These are phyloP conservation scores for Poeciliopsis gracilis DNA, from an alignment of 2,797 vertebrate genomes.

Conservation along the genomic window DNA sequence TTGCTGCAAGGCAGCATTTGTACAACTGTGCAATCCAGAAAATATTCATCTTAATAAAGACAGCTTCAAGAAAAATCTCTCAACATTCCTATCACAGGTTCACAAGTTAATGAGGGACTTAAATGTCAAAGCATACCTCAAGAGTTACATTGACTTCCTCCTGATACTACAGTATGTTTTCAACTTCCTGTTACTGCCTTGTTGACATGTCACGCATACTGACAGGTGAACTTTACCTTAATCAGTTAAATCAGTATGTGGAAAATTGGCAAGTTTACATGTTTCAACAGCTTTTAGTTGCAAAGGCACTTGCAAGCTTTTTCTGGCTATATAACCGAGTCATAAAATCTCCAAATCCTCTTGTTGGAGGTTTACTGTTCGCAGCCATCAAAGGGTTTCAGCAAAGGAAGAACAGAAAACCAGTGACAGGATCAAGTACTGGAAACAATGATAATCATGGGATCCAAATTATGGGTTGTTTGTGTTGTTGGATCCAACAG, in stretches of 20 bases:
- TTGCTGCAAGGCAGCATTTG: background rate
- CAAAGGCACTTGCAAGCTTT: background rate
- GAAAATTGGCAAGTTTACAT: background rate
- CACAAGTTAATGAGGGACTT: background rate
- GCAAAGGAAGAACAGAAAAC: background rate
- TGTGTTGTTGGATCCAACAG: background rate
- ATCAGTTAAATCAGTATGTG: background rate
- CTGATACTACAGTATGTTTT: background rate
- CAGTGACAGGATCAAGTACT: background rate
- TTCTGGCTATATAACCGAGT: background rate
- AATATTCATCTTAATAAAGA: background rate
- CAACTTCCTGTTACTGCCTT: constrained; percentile 12
- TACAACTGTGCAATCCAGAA: background rate
- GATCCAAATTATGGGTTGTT: background rate
- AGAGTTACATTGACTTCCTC: background rate
- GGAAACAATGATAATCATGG: background rate
- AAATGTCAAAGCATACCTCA: background rate
- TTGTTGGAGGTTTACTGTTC: background rate
- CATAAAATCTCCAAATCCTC: background rate
- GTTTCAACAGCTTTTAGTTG: background rate
- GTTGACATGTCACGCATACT: constrained; percentile 42
- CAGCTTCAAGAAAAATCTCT: background rate
- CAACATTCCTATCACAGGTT: background rate
- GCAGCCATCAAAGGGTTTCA: background rate
- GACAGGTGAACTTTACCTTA: background rate